Base-by-base conservation (phyloP, 2,113 vertebrate genomes). In the Oceanites oceanicus region DNA sequence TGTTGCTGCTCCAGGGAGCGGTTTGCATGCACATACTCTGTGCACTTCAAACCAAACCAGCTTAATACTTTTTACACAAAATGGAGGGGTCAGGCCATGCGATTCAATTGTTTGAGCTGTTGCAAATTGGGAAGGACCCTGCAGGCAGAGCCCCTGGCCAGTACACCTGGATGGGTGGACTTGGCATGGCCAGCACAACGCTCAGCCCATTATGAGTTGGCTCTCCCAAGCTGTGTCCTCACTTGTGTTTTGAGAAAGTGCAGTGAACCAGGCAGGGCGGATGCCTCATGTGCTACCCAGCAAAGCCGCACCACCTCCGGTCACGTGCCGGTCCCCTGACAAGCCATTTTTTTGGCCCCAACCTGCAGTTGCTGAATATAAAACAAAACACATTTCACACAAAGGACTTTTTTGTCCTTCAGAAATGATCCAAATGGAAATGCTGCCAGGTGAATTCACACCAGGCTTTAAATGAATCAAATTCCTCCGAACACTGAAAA, bases 1-100 rank as follows among this genome's bases (percentile, higher is more conserved):
- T 22, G 19, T 8, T 30, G 18, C 30, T 13, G 13, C 30, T 67
- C 32, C 59, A 23, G 6, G 8, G 38, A 32, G 49, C 5, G 1
- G 1, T 9, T 66, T 3, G 0, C 10, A 11, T 45, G 15, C 36
- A 19, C 0, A 0, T 5, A 9, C 12, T 18, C 32, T 4, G 11
- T 2, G 8, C 13, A 9, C 8, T 27, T 86, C 8, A 30, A 66
- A 76, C 10, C 27, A 23, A 76, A 9, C 2, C 26, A 29, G 40
- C 5, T 42, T n/a, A 15, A 32, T 13, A 22, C 29, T 52, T 59
- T 38, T 50, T 19, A 21, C 17, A 26, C 38, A 20, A 59, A 59
- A 21, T 2, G 2, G 55, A 81, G 22, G 2, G 1, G 17, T n/a
- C 25, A 42, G 42, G 10, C 21, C 42, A 16, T 4, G 3, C 1